phyloP scores from a whole-genome alignment of 2,888 invertebrate species.

The Apamea monoglypha region DNA sequence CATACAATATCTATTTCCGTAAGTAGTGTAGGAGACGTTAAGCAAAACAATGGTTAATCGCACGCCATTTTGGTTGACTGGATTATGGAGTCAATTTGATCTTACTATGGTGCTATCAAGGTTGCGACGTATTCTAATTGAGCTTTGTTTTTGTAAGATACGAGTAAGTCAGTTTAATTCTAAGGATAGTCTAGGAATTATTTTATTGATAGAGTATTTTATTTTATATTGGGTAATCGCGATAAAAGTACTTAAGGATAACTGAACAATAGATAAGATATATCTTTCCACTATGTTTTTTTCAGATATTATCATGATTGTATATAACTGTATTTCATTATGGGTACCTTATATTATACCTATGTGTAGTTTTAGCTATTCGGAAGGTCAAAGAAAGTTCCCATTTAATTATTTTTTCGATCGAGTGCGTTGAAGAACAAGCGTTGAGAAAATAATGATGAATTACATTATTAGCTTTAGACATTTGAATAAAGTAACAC shows the following conservation, averaged over 20 bases:
- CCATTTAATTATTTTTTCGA: not conserved
- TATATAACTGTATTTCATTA: not conserved
- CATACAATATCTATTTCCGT: not conserved
- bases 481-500: not conserved
- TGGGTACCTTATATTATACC: not conserved
- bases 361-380: not conserved
- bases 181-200: not conserved
- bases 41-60: conserved; percentile 36
- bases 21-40: conserved; percentile 10
- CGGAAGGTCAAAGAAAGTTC: not conserved
- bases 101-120: conserved; percentile 29
- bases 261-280: not conserved
- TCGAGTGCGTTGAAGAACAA: not conserved
- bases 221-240: too few relatives aligned
- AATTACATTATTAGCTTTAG: not conserved
- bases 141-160: conserved; percentile 14
- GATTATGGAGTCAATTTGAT: conserved; percentile 13
- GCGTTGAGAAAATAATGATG: too few relatives aligned
- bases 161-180: not conserved
- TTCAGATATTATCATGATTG: not conserved
- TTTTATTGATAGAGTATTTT: not conserved
- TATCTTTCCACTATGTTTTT: not conserved
- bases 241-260: too few relatives aligned
- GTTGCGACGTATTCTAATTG: conserved; percentile 4
- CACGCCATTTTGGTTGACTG: conserved; percentile 19